Evolutionary conservation across 2,797 vertebrate species (phyloP).

Genomic region (Halcyon badia): DNA sequence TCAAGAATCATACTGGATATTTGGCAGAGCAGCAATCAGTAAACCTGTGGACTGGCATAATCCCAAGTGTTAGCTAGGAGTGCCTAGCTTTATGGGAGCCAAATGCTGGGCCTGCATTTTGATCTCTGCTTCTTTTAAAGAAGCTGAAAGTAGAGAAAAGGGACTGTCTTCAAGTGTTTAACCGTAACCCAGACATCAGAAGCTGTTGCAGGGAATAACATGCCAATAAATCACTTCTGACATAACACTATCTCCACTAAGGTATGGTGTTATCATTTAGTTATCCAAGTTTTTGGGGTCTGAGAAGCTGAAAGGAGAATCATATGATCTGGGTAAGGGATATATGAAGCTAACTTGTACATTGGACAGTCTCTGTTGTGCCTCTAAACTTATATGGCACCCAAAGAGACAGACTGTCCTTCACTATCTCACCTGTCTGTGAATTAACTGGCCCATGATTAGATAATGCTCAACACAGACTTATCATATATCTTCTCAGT

Average conservation of each 20-base stretch:
- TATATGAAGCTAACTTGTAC: neutral
- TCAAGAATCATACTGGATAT: fast-evolving
- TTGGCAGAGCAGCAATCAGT: neutral
- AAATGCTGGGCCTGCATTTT: neutral
- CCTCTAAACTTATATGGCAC: neutral
- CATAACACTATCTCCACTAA: neutral
- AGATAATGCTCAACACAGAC: neutral
- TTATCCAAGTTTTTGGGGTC: neutral
- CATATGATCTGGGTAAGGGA: neutral
- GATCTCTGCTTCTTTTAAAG: neutral
- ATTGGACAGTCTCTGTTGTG: neutral
- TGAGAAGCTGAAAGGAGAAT: neutral
- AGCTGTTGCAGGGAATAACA: neutral
- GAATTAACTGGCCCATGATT: neutral
- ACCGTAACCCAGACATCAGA: neutral
- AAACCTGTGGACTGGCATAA: neutral
- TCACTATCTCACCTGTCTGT: neutral
- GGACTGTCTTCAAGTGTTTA: neutral
- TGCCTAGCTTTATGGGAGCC: neutral
- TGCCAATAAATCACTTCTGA: neutral
- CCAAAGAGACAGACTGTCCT: neutral
- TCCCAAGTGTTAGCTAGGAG: neutral
- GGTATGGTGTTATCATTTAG: neutral
- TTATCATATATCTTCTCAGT: neutral
- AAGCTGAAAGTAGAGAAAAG: neutral